phyloP scores from a whole-genome alignment of 2,113 vertebrate species.

The Heterotilapia buettikoferi region DNA sequence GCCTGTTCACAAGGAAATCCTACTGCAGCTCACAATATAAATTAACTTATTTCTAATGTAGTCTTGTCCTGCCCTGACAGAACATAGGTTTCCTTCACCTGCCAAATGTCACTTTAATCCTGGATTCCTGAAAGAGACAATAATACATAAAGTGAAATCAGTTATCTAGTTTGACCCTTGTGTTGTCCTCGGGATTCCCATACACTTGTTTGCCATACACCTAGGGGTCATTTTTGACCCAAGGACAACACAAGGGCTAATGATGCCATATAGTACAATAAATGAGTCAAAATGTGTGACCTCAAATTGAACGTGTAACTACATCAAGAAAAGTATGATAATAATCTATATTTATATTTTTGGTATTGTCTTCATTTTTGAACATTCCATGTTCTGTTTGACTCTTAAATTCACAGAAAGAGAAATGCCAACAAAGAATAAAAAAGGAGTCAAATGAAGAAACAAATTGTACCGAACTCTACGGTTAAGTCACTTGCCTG shows the following conservation, averaged over 20 bases:
- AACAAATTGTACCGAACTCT: neutral
- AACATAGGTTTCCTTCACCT: neutral
- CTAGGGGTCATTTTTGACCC: too few relatives aligned
- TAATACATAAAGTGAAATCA: neutral
- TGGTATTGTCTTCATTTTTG: neutral
- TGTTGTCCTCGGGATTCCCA: too few relatives aligned
- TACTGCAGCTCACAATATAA: neutral
- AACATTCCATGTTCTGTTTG: neutral
- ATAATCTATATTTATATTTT: neutral
- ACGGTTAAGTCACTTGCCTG: neutral
- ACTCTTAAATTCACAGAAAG: neutral
- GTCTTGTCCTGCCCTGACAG: neutral
- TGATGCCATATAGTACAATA: neutral
- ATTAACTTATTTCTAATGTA: neutral
- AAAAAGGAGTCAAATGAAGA: neutral
- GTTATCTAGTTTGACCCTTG: neutral
- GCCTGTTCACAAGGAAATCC: neutral
- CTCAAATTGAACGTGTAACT: neutral
- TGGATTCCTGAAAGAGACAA: neutral
- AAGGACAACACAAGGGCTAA: neutral
- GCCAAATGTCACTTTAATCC: neutral
- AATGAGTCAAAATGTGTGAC: neutral
- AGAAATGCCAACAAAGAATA: neutral
- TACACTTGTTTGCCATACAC: too few relatives aligned
- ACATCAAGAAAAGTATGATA: neutral